Percentiles rank a stretch among this genome's conserved stretches.
Evolutionary conservation across 1,140 invertebrate species (phyloP).

Genomic region (Trinorchestia longiramus): DNA sequence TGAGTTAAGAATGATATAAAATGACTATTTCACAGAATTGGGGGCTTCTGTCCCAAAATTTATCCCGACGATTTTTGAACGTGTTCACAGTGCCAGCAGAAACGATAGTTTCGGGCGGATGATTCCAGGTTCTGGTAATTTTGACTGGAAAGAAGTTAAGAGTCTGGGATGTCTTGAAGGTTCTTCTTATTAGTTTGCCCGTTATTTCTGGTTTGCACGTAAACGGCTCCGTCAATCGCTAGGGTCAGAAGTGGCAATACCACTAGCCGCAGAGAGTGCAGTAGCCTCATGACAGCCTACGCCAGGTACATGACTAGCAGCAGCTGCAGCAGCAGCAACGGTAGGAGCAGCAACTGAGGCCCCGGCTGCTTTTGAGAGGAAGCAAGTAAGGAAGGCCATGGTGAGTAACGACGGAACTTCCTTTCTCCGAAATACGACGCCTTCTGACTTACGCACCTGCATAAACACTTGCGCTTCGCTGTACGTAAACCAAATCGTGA

Average conservation of each 20-base stretch:
- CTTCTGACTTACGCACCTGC: conserved; percentile 45
- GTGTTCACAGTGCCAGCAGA: too few species aligned
- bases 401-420: conserved; percentile 53
- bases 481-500: conserved; percentile 45
- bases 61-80: too few species aligned
- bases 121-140: too few species aligned
- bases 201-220: too few species aligned
- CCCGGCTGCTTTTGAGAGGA: not conserved
- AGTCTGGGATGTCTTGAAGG: too few species aligned
- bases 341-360: not conserved
- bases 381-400: conserved; percentile 31
- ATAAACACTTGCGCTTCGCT: conserved; percentile 27
- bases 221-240: too few species aligned
- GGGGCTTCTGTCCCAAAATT: too few species aligned
- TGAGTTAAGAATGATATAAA: too few species aligned
- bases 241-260: not conserved
- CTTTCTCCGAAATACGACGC: conserved; percentile 48
- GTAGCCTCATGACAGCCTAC: not conserved
- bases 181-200: too few species aligned
- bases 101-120: too few species aligned
- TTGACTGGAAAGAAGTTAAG: too few species aligned
- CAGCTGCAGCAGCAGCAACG: not conserved
- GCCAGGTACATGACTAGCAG: not conserved
- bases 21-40: too few species aligned
- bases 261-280: not conserved